These are phyloP conservation scores for Pollimyrus isidori DNA, from an alignment of 2,113 vertebrate species.

Conservation along the genomic window DNA sequence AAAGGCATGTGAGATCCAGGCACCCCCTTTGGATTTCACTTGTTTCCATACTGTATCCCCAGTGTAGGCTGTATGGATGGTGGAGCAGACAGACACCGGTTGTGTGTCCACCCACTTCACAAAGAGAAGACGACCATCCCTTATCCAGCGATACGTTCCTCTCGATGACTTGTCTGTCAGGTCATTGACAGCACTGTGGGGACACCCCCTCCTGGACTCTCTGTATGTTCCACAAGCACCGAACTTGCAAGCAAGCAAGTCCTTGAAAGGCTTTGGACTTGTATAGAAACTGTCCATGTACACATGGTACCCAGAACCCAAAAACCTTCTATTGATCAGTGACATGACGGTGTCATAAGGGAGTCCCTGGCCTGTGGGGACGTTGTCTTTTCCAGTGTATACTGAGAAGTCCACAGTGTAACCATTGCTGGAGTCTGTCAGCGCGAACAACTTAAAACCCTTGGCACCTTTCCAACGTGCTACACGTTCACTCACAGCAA, in stretches of 20 bases:
- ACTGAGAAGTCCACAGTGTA: constrained; percentile 20
- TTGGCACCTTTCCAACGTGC: neutral
- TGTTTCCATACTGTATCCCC: neutral
- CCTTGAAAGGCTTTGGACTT: constrained; percentile 22
- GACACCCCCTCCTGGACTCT: neutral
- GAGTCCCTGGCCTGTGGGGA: neutral
- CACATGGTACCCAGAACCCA: constrained; percentile 20
- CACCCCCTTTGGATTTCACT: neutral
- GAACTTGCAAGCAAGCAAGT: constrained; percentile 14
- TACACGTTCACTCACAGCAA: constrained; percentile 14
- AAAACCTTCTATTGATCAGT: neutral
- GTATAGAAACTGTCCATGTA: constrained; percentile 20
- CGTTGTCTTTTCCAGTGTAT: neutral
- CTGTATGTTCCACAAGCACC: neutral
- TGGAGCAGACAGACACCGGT: neutral
- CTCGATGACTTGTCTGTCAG: neutral
- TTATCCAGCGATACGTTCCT: neutral
- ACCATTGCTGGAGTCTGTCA: constrained; percentile 26
- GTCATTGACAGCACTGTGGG: neutral
- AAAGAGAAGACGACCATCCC: neutral
- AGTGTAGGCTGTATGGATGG: neutral
- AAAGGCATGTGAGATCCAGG: neutral
- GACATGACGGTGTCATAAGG: neutral
- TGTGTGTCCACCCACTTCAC: neutral
- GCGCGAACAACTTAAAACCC: constrained; percentile 24